phyloP scores from a whole-genome alignment of 2,113 vertebrate genomes.

The Platysternon megacephalum region DNA sequence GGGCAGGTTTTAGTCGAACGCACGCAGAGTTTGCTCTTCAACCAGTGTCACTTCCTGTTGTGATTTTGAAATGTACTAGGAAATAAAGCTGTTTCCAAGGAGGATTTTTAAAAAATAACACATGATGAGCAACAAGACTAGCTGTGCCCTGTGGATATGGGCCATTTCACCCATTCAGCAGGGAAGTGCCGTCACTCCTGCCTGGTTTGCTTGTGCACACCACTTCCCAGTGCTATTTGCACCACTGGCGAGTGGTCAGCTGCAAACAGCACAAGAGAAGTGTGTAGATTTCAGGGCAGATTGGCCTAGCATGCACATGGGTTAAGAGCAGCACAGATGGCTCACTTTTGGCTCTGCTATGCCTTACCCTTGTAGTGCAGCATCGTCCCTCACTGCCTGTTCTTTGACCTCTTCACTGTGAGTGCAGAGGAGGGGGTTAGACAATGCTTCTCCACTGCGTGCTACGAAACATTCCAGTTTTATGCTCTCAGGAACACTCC shows the following conservation, averaged over 20 bases:
- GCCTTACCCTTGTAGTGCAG: background rate
- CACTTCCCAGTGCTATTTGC: background rate
- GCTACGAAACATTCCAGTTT: background rate
- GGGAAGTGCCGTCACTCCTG: background rate
- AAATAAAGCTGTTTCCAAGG: background rate
- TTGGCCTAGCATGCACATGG: background rate
- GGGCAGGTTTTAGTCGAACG: background rate
- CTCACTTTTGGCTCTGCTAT: background rate
- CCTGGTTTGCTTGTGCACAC: background rate
- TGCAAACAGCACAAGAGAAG: background rate
- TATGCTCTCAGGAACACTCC: background rate
- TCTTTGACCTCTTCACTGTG: background rate
- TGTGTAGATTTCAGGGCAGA: background rate
- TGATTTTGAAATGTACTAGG: background rate
- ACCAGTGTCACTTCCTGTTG: background rate
- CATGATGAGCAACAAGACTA: background rate
- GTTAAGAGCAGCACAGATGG: background rate
- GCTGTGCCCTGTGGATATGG: background rate
- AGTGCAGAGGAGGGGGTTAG: too few relatives aligned
- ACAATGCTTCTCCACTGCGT: too few relatives aligned
- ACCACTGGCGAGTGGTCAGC: background rate
- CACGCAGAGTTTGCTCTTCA: background rate
- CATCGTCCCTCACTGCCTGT: background rate
- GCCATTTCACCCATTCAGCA: background rate
- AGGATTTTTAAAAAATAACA: background rate